A percentile compares a stretch with the other conserved stretches of the same genome.
Evolutionary conservation across 1,140 invertebrate genomes (phyloP).

Genomic region (Listronotus bonariensis): DNA sequence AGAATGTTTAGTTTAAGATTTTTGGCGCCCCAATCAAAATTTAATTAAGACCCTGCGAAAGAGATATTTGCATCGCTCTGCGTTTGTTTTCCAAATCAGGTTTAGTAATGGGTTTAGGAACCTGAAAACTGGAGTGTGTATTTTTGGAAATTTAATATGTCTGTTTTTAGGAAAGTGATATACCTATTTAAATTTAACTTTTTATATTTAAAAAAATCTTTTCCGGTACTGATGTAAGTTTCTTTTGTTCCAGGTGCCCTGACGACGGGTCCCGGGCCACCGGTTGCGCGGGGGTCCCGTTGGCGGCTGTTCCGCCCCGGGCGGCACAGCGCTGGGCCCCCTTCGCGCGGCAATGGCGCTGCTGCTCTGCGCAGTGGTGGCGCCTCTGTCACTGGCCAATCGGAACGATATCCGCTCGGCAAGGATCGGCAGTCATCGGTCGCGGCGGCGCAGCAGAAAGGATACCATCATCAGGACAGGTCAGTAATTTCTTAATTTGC

Average conservation of each 20-base stretch:
- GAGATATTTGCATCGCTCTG: too few species aligned
- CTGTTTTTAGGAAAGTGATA: too few species aligned
- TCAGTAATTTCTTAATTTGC: background rate
- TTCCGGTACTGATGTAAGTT: background rate
- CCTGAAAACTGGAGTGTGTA: too few species aligned
- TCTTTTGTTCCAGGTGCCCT: slow-evolving; percentile 55
- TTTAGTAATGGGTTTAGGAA: too few species aligned
- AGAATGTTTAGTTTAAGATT: too few species aligned
- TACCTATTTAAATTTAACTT: too few species aligned
- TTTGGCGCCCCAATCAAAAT: too few species aligned
- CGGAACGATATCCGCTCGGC: slow-evolving; percentile 53
- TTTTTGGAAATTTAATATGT: too few species aligned
- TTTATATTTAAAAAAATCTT: too few species aligned
- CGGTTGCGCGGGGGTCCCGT: slow-evolving; percentile 43
- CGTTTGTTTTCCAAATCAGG: too few species aligned
- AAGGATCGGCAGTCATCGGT: slow-evolving; percentile 49
- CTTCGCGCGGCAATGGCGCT: slow-evolving; percentile 46
- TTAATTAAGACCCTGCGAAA: too few species aligned
- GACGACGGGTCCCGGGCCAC: slow-evolving; percentile 56
- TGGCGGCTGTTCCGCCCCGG: slow-evolving; percentile 22
- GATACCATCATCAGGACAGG: slow-evolving; percentile 36
- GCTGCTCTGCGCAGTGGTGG: slow-evolving; percentile 46
- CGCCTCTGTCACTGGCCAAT: slow-evolving; percentile 46
- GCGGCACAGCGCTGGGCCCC: slow-evolving; percentile 29
- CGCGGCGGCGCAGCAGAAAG: slow-evolving; percentile 40